These are phyloP conservation scores for Gonioctena quinquepunctata DNA, from an alignment of 1,140 invertebrate genomes.

Conservation along the genomic window DNA sequence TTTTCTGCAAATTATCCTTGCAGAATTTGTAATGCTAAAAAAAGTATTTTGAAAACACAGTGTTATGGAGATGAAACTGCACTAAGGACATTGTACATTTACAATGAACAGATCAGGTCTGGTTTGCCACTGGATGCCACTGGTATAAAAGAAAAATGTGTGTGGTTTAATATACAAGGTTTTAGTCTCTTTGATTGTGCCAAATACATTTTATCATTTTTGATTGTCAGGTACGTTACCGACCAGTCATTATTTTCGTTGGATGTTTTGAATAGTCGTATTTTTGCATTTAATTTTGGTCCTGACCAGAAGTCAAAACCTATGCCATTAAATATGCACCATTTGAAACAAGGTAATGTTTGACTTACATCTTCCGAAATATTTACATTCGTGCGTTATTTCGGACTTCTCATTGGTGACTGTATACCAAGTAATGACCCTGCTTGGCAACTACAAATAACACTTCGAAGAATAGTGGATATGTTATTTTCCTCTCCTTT, in stretches of 20 bases:
- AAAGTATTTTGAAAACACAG: background rate
- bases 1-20: slow-evolving; percentile 43
- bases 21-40: slow-evolving; percentile 39
- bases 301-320: slow-evolving; percentile 36
- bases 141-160: slow-evolving; percentile 35
- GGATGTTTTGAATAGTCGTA: slow-evolving; percentile 35
- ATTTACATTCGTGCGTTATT: too few species aligned
- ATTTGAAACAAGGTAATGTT: slow-evolving; percentile 33
- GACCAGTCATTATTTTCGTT: slow-evolving; percentile 37
- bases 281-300: slow-evolving; percentile 35
- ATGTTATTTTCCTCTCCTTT: too few species aligned
- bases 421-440: too few species aligned
- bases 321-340: slow-evolving; percentile 21
- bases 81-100: slow-evolving; percentile 5
- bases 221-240: slow-evolving; percentile 37
- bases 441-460: too few species aligned
- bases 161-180: slow-evolving; percentile 25
- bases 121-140: background rate
- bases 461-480: too few species aligned
- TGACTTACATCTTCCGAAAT: too few species aligned
- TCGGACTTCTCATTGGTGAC: too few species aligned
- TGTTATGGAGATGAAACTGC: background rate
- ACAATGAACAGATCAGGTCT: slow-evolving; percentile 22
- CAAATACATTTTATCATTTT: slow-evolving; percentile 37
- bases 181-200: slow-evolving; percentile 42